Conservation (phyloP, 2,888 invertebrate species). For the Euphydryas editha region DNA sequence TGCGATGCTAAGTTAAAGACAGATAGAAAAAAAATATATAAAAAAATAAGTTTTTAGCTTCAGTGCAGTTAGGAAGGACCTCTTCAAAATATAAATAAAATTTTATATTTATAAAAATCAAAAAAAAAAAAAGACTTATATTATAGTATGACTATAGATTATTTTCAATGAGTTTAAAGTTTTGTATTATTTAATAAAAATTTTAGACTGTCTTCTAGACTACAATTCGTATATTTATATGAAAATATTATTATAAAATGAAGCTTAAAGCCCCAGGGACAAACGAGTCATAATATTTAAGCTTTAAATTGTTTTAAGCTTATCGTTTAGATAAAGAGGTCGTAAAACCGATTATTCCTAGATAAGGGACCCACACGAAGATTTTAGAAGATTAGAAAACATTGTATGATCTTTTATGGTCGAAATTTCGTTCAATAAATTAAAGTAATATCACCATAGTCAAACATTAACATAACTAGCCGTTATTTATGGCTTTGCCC, state of each 20-base stretch:
- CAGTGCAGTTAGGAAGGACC: too few species aligned
- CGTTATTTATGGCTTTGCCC: background rate
- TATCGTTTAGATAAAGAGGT: constrained; percentile 13
- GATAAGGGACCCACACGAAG: constrained; percentile 18
- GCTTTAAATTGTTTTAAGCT: background rate
- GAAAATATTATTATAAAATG: background rate
- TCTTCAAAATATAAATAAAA: too few species aligned
- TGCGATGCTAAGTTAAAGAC: too few species aligned
- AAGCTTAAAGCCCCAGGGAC: background rate
- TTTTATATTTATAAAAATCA: too few species aligned
- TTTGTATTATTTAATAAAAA: too few species aligned
- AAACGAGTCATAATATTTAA: background rate
- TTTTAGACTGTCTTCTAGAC: too few species aligned
- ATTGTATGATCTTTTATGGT: constrained; percentile 1
- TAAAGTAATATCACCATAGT: background rate
- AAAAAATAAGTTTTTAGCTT: too few species aligned
- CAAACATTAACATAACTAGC: background rate
- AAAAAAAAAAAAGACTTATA: too few species aligned
- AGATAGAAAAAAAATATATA: too few species aligned
- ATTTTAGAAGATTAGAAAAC: constrained; percentile 3
- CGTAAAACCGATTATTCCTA: constrained; percentile 10
- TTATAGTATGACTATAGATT: too few species aligned
- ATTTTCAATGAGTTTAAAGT: too few species aligned
- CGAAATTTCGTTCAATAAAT: constrained; percentile 1
- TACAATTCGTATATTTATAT: too few species aligned